phyloP scores from a whole-genome alignment of 2,113 vertebrate genomes.

The Electrona antarctica region DNA sequence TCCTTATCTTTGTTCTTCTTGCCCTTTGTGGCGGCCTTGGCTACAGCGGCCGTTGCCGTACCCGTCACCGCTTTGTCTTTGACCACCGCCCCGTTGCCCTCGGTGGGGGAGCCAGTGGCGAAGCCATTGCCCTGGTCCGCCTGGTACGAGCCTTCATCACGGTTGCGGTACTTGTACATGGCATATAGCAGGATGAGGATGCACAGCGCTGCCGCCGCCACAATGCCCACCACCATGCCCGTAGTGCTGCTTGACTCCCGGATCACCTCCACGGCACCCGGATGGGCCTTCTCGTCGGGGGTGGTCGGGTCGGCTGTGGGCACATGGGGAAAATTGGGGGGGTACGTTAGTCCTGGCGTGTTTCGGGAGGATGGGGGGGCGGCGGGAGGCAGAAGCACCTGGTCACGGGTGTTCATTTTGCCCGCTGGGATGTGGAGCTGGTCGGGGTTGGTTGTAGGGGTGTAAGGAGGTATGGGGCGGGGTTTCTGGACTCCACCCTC shows the following conservation, averaged over 20 bases:
- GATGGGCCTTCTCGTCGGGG: constrained; percentile 86
- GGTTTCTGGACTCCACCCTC: constrained; percentile 80
- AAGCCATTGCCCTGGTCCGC: constrained; percentile 90
- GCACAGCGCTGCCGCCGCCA: constrained; percentile 94
- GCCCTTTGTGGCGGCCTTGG: constrained; percentile 88
- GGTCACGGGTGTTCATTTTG: constrained; percentile 96
- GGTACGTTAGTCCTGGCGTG: constrained; percentile 86
- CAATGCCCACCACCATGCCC: constrained; percentile 96
- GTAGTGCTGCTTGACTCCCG: constrained; percentile 95
- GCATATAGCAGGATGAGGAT: constrained; percentile 97
- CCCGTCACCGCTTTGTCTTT: constrained; percentile 85
- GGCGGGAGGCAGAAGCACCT: constrained; percentile 86
- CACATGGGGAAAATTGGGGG: constrained; percentile 89
- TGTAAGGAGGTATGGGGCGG: constrained; percentile 78
- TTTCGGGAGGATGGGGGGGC: constrained; percentile 85
- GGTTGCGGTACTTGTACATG: constrained; percentile 98
- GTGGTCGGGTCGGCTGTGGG: constrained; percentile 92
- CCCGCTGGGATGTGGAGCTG: constrained; percentile 86
- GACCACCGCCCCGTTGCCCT: constrained; percentile 88
- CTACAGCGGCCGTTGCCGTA: constrained; percentile 73
- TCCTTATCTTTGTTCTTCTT: constrained; percentile 98
- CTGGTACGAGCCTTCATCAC: constrained; percentile 94
- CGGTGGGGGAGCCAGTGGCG: constrained; percentile 85
- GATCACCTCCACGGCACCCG: constrained; percentile 92
- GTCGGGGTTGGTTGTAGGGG: constrained; percentile 84